These are phyloP conservation scores for Isoperla grammatica DNA, from an alignment of 2,888 invertebrate genomes.

Conservation along the genomic window DNA sequence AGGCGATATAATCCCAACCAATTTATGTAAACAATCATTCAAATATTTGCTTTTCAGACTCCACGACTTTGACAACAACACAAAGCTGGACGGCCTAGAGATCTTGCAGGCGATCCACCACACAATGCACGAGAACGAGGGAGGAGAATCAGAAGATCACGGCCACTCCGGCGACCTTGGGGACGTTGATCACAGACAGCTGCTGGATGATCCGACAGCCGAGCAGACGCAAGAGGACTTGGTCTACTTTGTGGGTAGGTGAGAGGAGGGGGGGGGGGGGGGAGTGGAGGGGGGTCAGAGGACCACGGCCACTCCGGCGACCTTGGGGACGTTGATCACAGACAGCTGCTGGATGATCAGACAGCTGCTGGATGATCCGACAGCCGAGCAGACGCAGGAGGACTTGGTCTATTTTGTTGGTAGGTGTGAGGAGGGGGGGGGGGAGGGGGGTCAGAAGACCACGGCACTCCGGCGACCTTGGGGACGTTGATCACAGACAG, in stretches of 20 bases:
- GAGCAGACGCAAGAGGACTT: slow-evolving; percentile 41
- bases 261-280: slow-evolving; percentile 28
- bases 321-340: not conserved
- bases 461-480: slow-evolving; percentile 39
- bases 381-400: slow-evolving; percentile 30
- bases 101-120: slow-evolving; percentile 77
- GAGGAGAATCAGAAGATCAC: slow-evolving; percentile 40
- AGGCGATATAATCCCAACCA: no score
- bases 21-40: no score
- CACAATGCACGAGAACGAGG: slow-evolving; percentile 55
- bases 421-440: slow-evolving; percentile 42
- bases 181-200: not conserved
- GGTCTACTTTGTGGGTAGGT: slow-evolving; percentile 49
- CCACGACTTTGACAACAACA: slow-evolving; percentile 88
- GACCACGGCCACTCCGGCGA: no score
- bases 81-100: slow-evolving; percentile 84
- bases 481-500: not conserved
- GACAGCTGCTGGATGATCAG: not conserved
- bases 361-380: not conserved
- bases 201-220: not conserved
- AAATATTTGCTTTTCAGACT: slow-evolving; percentile 49
- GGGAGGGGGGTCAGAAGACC: slow-evolving; percentile 40
- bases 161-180: slow-evolving; percentile 42
- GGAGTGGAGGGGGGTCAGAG: no score
- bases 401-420: slow-evolving; percentile 47